Evolutionary conservation across 2,888 invertebrate genomes (phyloP), one percentile per base, ranked within the genome.

Genomic region (Platycheirus albimanus): DNA sequence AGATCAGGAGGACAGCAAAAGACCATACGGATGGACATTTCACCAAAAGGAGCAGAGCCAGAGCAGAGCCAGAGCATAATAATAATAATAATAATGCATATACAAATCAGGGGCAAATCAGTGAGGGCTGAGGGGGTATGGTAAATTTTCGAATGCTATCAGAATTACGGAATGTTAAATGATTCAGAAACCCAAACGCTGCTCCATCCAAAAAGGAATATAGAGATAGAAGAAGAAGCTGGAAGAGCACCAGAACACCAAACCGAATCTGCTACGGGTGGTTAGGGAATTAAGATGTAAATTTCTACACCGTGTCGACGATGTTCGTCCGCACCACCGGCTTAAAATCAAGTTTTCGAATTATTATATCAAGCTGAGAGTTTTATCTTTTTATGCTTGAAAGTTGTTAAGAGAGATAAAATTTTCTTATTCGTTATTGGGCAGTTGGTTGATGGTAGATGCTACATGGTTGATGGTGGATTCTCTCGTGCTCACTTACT

Each of bases 351-450:
- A 85, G 81, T 83, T 84, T 64, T 75, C 74, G 77, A 79, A 84
- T 84, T 84, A 84, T 84, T 84, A 54, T 74, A 81, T 85, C 85
- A 85, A 85, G 85, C 85, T 83, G 85, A 85, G 85, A 83, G 74
- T 85, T 85, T 85, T 85, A 85, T 85, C 85, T 81, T 83, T 78
- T 84, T 75, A 75, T 84, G 84, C 84, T 61, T 61, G 79, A 75
- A 79, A 84, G 79, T 84, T 75, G 79, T 79, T 84, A 84, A 84
- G 72, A 84, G 79, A 84, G 84, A 84, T 79, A 79, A 64, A 84
- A 84, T 84, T 79, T 84, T 75, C 84, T 75, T 84, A 72, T 79
- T 84, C 79, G 74, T 79, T 84, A 84, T 54, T 84, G 78, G 78
- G 45, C 64, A 54, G 61, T 36, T 61, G 28, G 28, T 30, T 11